A percentile compares a stretch with the other conserved stretches of the same genome.
phyloP scores from a whole-genome alignment of 2,113 vertebrate genomes.

The Triplophysa tibetana region DNA sequence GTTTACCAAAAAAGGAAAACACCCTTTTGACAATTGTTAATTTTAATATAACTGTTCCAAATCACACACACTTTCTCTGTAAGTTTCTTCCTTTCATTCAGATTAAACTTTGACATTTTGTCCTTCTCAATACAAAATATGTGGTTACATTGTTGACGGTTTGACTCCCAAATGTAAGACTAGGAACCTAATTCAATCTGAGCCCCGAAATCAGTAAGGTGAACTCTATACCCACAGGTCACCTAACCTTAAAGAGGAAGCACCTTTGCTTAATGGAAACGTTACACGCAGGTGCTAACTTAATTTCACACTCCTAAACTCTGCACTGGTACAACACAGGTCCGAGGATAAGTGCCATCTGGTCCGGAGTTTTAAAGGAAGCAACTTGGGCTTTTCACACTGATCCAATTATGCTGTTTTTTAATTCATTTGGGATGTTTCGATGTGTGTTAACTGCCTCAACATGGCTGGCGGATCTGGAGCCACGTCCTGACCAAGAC shows the following conservation, averaged over 20 bases:
- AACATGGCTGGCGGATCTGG: slow-evolving; percentile 74
- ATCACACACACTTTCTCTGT: too few species aligned
- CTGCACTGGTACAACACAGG: slow-evolving; percentile 67
- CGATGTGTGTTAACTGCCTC: slow-evolving; percentile 80
- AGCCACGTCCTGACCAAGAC: slow-evolving; percentile 63
- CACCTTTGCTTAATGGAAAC: slow-evolving; percentile 66
- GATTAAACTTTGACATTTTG: too few species aligned
- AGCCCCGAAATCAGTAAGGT: slow-evolving; percentile 61
- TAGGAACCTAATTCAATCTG: slow-evolving; percentile 71
- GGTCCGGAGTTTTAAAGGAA: slow-evolving; percentile 73
- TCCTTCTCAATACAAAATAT: too few species aligned
- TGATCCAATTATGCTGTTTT: slow-evolving; percentile 78
- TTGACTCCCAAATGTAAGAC: slow-evolving; percentile 30
- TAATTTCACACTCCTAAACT: slow-evolving; percentile 79
- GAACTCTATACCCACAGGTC: slow-evolving; percentile 69
- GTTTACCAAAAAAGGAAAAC: slow-evolving; percentile 33
- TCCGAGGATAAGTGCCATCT: slow-evolving; percentile 75
- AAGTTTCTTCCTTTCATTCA: too few species aligned
- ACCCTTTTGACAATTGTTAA: background rate
- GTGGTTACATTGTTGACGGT: background rate
- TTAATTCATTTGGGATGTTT: slow-evolving; percentile 81
- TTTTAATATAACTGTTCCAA: too few species aligned
- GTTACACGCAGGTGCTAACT: slow-evolving; percentile 76
- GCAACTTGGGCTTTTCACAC: slow-evolving; percentile 75
- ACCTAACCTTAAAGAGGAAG: slow-evolving; percentile 63